Base-by-base conservation (phyloP, 2,888 invertebrate genomes). In the Automeris io region DNA sequence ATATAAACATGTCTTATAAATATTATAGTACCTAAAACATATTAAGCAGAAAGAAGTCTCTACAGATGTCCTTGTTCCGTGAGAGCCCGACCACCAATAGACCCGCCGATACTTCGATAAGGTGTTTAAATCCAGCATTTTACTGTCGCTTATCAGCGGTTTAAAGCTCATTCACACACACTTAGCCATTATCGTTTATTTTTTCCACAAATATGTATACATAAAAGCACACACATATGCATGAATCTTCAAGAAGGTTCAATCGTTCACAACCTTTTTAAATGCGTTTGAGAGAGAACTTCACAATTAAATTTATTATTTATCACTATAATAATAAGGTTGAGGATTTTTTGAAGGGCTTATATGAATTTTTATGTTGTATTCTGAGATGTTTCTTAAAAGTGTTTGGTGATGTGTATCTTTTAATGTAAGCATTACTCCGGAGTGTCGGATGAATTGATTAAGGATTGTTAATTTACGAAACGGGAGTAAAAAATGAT, bases 61-160 rank as follows among this genome's bases (percentile, higher is more conserved):
- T 21, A 33, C 11, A 7, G 4, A 25, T 33, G 32, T 36, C 22
- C n/a, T 16, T 38, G 35, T 18, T 13, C 31, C 16, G n/a, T 23
- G 8, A 31, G 5, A 13, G 39, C 35, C 45, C 58, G 67, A 64
- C 70, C 73, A 74, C 70, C 77, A 70, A 70, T 69, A 66, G 57
- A 40, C 54, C 47, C 47, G 42, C 51, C 56, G 67, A 73, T 70
- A 71, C 60, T 54, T 41, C 57, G 71, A 78, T 75, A 75, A 74
- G 58, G 70, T 68, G 76, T 72, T 80, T 79, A 78, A 82, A 80
- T 73, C 68, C 69, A 64, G 68, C 69, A 69, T 75, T 81, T 81
- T 82, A 82, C 80, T 75, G 66, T 56, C 42, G 57, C 64, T 78
- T 79, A 79, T 80, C 78, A 70, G 47, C 57, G 36, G 40, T 40